Evolutionary conservation across 1,140 invertebrate species (phyloP).

Genomic region (Bombus impatiens): DNA sequence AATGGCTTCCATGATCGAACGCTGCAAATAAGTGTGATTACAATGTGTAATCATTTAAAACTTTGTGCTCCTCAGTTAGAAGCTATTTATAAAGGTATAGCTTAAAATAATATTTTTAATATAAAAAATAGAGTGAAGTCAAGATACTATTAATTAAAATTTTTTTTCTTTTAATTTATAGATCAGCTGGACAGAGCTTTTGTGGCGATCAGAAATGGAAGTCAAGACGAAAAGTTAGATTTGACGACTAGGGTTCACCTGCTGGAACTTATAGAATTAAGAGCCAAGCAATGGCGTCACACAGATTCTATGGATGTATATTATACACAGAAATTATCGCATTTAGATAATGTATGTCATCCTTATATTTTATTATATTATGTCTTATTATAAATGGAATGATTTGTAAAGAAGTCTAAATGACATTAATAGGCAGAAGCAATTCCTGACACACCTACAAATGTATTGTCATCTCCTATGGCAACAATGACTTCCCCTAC

Average conservation of each 20-base stretch:
- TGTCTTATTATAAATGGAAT: not conserved
- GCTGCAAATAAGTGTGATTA: slow-evolving; percentile 85
- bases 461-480: slow-evolving; percentile 69
- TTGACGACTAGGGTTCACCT: slow-evolving; percentile 91
- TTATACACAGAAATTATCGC: slow-evolving; percentile 90
- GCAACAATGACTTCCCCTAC: slow-evolving; percentile 77
- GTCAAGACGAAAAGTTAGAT: slow-evolving; percentile 90
- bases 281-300: slow-evolving; percentile 92
- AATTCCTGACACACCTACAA: slow-evolving; percentile 76
- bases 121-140: slow-evolving; percentile 37
- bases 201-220: slow-evolving; percentile 92
- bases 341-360: slow-evolving; percentile 85
- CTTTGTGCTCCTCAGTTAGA: slow-evolving; percentile 89
- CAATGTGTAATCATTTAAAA: slow-evolving; percentile 88
- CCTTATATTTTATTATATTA: not conserved
- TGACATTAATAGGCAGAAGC: slow-evolving; percentile 66
- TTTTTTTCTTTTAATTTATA: slow-evolving; percentile 46
- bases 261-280: slow-evolving; percentile 93
- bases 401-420: not conserved
- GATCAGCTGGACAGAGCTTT: slow-evolving; percentile 89
- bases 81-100: slow-evolving; percentile 87
- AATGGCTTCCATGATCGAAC: slow-evolving; percentile 85
- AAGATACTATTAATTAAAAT: slow-evolving; percentile 67
- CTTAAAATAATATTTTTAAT: slow-evolving; percentile 58
- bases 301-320: slow-evolving; percentile 91